Base-by-base conservation (phyloP, 53 echinoderm and acorn worm species). In the Temnopleurus reevesii region DNA sequence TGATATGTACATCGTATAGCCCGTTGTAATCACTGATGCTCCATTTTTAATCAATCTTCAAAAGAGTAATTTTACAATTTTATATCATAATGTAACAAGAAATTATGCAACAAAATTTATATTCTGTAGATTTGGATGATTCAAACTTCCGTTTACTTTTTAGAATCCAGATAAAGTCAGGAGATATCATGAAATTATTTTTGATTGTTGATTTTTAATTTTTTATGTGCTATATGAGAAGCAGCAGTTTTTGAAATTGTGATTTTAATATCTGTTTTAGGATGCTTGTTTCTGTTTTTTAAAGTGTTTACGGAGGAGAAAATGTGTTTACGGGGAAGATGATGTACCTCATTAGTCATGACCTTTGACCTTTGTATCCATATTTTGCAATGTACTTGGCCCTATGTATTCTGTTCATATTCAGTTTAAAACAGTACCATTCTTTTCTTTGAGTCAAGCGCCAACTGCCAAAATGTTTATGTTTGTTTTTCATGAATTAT, bases 381-480 rank as follows among this genome's bases (percentile, higher is more conserved):
- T 41, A 71, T 71, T 71, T 41, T 71, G 71, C 71, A 71, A 71
- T 71, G 71, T 71, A 41, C 21, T 6, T 71, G 41, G 71, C 71
- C 71, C 71, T 63, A 30, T 71, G 21, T 71, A 71, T 36, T 71
- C 71, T 8, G 38, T 71, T 71, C 41, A 41, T 71, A 71, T 43
- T 49, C 51, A 47, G 4, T 80, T 80, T 47, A 36, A 53, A 80
- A 51, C 80, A 80, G 71, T 71, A 71, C 36, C 71, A n/a, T 71
- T 41, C 21, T 29, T 24, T 63, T 63, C 33, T 12, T 6, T 9
- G 54, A 61, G 61, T 61, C 41, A 15, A 66, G 65, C 34, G 49
- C 66, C 35, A 66, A 87, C 88, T 87, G 88, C 88, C 88, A 87
- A 66, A 87, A 26, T 86, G 36, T 60, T 41, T 71, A 71, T 43